Evolutionary conservation across 2,797 vertebrate genomes (phyloP), one percentile per base, ranked within the genome.

Genomic region (Catharus ustulatus): DNA sequence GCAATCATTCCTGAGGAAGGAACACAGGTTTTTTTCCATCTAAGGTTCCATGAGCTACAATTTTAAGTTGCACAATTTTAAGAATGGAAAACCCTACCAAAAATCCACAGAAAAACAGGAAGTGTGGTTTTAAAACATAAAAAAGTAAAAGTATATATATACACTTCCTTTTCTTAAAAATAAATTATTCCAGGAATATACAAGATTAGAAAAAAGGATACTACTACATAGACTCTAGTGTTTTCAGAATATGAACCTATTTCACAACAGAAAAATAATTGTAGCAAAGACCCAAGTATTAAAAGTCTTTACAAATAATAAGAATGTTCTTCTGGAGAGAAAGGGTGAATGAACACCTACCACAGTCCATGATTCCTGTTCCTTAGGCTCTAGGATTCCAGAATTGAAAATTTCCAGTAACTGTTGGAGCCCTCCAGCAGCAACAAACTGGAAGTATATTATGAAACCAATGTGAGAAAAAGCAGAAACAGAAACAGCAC

Each of bases 341-440:
- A 80, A 85, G 3, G 69, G 5, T 38, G n/a, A 94, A 67, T 51
- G 45, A 78, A 68, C 51, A 97, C 98, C 97, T 96, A 99, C 99
- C 98, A 99, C 99, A 62, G 99, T 99, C 99, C 99, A 99, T 1
- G 99, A 99, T 96, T 99, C 99, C 93, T 99, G 99, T 48, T 99
- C 99, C 97, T 99, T 99, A 48, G 99, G 99, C 96, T 99, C 99
- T 71, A 99, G 97, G 97, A 99, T 99, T 59, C 98, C 99, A 2
- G 99, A 99, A 98, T 98, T 99, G 95, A 99, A 99, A 96, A 99
- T 99, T 97, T 99, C 99, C 95, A 99, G 89, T 66, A 99, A 98
- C 48, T 99, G 98, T 94, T 99, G 99, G 78, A 99, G 98, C 17
- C 99, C 99, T 94, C 99, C 99, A 95, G 99, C 99, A 32, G 99